Evolutionary conservation across 2,113 vertebrate species (phyloP).

Genomic region (Peromyscus leucopus): DNA sequence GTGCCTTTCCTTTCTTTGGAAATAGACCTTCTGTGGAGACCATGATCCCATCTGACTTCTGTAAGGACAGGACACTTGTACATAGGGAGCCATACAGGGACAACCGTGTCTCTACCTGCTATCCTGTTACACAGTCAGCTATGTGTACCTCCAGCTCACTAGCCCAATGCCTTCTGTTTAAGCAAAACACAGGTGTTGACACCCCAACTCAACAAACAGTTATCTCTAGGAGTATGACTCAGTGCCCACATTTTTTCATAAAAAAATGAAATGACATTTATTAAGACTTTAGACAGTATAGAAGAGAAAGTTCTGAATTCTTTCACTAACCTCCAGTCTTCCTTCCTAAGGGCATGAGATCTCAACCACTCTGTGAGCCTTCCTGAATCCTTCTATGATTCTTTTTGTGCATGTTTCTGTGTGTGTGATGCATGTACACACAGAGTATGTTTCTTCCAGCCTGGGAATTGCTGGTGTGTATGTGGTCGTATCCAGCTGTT

Average conservation of each 20-base stretch:
- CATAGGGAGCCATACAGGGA: too few species aligned
- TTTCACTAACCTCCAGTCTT: background rate
- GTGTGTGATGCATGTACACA: background rate
- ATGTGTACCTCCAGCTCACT: background rate
- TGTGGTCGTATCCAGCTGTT: too few species aligned
- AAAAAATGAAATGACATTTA: background rate
- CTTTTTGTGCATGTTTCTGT: background rate
- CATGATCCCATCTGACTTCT: background rate
- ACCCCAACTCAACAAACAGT: background rate
- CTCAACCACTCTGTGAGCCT: background rate
- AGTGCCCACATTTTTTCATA: background rate
- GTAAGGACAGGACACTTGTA: background rate
- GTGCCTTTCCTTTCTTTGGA: background rate
- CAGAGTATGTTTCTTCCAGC: background rate
- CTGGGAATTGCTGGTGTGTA: too few species aligned
- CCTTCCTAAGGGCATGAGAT: background rate
- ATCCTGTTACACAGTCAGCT: background rate
- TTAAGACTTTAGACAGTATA: background rate
- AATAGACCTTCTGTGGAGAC: background rate
- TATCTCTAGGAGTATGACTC: background rate
- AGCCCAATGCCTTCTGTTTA: background rate
- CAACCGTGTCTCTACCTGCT: background rate
- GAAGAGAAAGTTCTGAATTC: background rate
- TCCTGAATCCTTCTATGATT: background rate
- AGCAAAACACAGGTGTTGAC: background rate